These are phyloP conservation scores for Acanthosoma haemorrhoidale DNA, from an alignment of 2,888 invertebrate genomes.

Conservation along the genomic window DNA sequence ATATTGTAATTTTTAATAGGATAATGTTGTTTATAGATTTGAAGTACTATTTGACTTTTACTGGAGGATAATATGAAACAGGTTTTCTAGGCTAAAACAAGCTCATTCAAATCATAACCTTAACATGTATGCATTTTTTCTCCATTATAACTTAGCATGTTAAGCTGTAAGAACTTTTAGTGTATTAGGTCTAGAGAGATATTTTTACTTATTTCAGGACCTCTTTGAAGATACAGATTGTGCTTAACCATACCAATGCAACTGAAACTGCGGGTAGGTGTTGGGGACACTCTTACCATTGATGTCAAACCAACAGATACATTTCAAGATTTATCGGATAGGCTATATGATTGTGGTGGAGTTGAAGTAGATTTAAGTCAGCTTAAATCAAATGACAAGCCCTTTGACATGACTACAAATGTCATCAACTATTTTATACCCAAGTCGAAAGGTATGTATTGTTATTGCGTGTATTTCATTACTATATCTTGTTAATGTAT, in stretches of 20 bases:
- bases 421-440: conserved; percentile 38
- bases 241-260: conserved; percentile 29
- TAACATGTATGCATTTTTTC: conserved; percentile 5
- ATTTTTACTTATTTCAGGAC: not conserved
- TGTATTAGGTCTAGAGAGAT: too few relatives aligned
- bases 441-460: conserved; percentile 32
- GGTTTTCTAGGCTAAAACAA: not conserved
- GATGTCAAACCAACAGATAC: conserved; percentile 36
- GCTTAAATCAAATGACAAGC: conserved; percentile 36
- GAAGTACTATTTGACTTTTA: conserved; percentile 13
- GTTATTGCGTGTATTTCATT: not conserved
- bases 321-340: conserved; percentile 37
- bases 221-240: not conserved
- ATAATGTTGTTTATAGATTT: conserved; percentile 2
- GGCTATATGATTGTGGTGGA: conserved; percentile 32
- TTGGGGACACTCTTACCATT: conserved; percentile 35
- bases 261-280: conserved; percentile 35
- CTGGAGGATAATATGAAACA: conserved; percentile 19
- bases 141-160: not conserved
- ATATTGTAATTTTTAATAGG: not conserved
- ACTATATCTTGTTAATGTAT: not conserved
- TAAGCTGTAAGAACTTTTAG: not conserved
- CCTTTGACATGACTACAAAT: conserved; percentile 39
- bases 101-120: not conserved
- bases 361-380: conserved; percentile 38